These are phyloP conservation scores for Miichthys miiuy DNA, from an alignment of 2,797 vertebrate genomes.

Conservation along the genomic window DNA sequence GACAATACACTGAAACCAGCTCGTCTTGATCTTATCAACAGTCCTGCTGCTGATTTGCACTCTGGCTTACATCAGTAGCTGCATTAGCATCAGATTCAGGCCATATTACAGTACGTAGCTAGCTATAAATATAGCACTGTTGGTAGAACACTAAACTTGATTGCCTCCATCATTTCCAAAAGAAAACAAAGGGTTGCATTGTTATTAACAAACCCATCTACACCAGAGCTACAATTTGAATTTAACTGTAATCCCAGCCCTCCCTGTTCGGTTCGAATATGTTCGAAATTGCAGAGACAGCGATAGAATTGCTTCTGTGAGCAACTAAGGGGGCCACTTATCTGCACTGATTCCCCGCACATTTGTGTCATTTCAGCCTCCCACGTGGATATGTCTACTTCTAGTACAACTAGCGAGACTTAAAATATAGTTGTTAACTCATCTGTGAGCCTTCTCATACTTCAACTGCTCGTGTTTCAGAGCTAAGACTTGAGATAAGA, in stretches of 20 bases:
- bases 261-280: neutral
- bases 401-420: neutral
- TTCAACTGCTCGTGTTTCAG: neutral
- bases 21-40: neutral
- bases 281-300: conserved; percentile 2
- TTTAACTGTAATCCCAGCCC: neutral
- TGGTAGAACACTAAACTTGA: neutral
- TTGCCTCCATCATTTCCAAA: neutral
- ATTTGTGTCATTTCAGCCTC: neutral
- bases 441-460: neutral
- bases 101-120: too few species aligned
- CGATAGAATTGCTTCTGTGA: neutral
- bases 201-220: neutral
- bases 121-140: neutral
- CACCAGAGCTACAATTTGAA: neutral
- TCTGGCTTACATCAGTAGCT: neutral
- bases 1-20: neutral
- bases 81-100: neutral
- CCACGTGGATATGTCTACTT: neutral
- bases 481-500: neutral
- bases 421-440: neutral
- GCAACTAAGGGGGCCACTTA: neutral
- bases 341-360: neutral
- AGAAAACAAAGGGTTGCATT: neutral
- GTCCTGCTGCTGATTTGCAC: neutral